phyloP scores from a whole-genome alignment of 1,140 invertebrate species.

The Cryptotermes secundus region DNA sequence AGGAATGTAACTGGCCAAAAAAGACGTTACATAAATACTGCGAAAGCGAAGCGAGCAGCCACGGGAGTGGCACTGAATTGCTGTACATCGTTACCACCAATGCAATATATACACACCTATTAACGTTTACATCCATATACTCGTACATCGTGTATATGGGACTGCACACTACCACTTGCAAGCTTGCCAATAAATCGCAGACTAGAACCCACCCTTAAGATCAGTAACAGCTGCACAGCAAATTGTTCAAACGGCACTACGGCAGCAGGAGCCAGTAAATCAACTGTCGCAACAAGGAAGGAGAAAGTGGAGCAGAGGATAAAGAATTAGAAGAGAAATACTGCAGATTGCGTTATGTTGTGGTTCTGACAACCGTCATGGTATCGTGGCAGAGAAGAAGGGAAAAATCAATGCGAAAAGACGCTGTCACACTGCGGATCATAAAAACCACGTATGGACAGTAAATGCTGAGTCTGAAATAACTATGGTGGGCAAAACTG shows the following conservation, averaged over 20 bases:
- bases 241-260: not conserved
- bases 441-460: not conserved
- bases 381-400: not conserved
- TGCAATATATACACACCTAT: not conserved
- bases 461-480: not conserved
- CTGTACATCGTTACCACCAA: not conserved
- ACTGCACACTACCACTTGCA: not conserved
- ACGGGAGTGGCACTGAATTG: not conserved
- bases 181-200: not conserved
- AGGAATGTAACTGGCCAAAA: too few species aligned
- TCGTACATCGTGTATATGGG: too few species aligned
- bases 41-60: not conserved
- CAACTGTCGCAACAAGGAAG: not conserved
- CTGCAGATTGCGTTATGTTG: slow-evolving; percentile 14
- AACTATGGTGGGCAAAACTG: too few species aligned
- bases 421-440: not conserved
- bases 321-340: slow-evolving; percentile 20
- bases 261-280: not conserved
- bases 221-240: not conserved
- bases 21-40: not conserved
- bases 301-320: not conserved
- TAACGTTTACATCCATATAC: not conserved
- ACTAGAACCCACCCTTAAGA: not conserved
- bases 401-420: not conserved
- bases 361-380: not conserved